phyloP scores from a whole-genome alignment of 2,797 vertebrate species.

The Pseudochromis fuscus region DNA sequence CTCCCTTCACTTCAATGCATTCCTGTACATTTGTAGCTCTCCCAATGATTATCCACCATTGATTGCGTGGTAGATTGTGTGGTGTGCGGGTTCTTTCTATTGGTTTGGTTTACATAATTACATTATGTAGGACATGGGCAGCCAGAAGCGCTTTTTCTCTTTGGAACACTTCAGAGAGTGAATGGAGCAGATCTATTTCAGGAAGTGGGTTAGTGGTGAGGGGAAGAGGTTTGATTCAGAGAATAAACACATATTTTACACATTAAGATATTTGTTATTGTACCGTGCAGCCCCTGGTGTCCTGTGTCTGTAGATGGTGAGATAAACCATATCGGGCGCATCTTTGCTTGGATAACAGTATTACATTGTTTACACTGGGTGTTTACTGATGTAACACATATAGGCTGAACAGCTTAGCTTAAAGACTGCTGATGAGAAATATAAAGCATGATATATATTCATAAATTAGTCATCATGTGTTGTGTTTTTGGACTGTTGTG shows the following conservation, averaged over 20 bases:
- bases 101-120: slow-evolving; percentile 84
- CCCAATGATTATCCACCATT: slow-evolving; percentile 61
- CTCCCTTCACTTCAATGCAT: slow-evolving; percentile 5
- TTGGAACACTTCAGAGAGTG: slow-evolving; percentile 84
- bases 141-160: slow-evolving; percentile 84
- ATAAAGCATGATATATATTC: too few species aligned
- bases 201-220: slow-evolving; percentile 87
- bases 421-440: neutral
- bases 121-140: slow-evolving; percentile 86
- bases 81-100: slow-evolving; percentile 53
- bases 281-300: slow-evolving; percentile 68
- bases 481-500: neutral
- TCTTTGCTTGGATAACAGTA: slow-evolving; percentile 10
- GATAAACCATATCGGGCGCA: slow-evolving; percentile 37
- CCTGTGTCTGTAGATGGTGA: slow-evolving; percentile 46
- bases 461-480: neutral
- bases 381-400: slow-evolving; percentile 26
- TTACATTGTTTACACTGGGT: neutral
- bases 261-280: slow-evolving; percentile 81
- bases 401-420: neutral
- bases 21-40: slow-evolving; percentile 27
- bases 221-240: slow-evolving; percentile 80
- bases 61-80: slow-evolving; percentile 69
- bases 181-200: slow-evolving; percentile 86
- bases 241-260: slow-evolving; percentile 82